These are phyloP conservation scores for Neoniphon sammara DNA, from an alignment of 2,797 vertebrate species.

Conservation along the genomic window DNA sequence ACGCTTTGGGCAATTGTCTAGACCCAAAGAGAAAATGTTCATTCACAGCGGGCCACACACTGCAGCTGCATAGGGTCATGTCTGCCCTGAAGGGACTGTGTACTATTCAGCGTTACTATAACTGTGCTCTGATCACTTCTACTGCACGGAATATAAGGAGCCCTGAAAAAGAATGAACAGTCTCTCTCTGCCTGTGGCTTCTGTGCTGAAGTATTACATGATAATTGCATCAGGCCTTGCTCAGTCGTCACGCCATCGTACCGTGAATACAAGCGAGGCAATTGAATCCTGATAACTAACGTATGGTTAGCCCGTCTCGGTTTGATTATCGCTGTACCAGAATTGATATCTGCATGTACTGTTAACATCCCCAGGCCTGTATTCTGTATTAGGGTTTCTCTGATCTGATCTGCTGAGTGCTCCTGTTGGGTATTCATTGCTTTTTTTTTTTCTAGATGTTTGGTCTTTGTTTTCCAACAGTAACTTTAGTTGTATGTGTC, in stretches of 20 bases:
- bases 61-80: neutral
- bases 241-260: slow-evolving; percentile 40
- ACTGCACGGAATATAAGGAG: slow-evolving; percentile 29
- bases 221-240: slow-evolving; percentile 51
- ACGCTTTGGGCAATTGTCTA: slow-evolving; percentile 15
- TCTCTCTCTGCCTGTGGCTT: slow-evolving; percentile 11
- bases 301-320: neutral
- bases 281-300: slow-evolving; percentile 9
- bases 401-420: neutral
- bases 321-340: slow-evolving; percentile 39
- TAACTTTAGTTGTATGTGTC: neutral
- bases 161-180: slow-evolving; percentile 3
- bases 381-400: slow-evolving; percentile 8
- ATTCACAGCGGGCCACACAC: slow-evolving; percentile 5
- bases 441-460: slow-evolving; percentile 12
- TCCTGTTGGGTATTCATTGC: neutral
- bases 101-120: neutral
- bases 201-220: slow-evolving; percentile 43
- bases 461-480: neutral
- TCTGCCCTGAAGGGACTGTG: slow-evolving; percentile 20
- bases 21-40: slow-evolving; percentile 13
- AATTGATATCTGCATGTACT: slow-evolving; percentile 20
- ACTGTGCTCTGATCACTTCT: slow-evolving; percentile 18
- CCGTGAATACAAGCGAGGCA: slow-evolving; percentile 27
- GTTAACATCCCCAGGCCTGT: slow-evolving; percentile 16